A percentile compares a stretch with the other conserved stretches of the same genome.
phyloP scores from a whole-genome alignment of 1,140 invertebrate genomes.

The Drosophila nasuta region DNA sequence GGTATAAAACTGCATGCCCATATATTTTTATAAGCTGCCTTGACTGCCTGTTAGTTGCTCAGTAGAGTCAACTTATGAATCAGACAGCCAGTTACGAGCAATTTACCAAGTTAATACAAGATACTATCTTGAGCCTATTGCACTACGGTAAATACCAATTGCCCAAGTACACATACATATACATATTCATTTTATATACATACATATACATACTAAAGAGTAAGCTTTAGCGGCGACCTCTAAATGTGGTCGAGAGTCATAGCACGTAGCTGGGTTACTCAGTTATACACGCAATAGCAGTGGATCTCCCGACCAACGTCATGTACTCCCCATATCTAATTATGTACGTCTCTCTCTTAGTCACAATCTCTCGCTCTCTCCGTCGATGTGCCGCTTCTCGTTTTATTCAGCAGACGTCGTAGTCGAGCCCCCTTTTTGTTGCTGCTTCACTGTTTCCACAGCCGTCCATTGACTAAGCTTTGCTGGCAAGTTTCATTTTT shows the following conservation, averaged over 20 bases:
- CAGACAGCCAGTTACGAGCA: background rate
- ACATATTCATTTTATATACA: too few relatives aligned
- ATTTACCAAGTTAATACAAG: slow-evolving; percentile 1
- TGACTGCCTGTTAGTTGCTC: background rate
- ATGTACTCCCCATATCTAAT: slow-evolving; percentile 1
- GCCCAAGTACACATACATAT: background rate
- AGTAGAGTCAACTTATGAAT: background rate
- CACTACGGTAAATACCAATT: background rate
- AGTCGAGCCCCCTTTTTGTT: slow-evolving; percentile 67
- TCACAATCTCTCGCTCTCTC: slow-evolving; percentile 1
- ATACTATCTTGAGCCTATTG: background rate
- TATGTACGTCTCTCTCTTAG: slow-evolving; percentile 9
- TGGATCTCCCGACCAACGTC: background rate
- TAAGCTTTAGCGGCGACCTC: slow-evolving; percentile 31
- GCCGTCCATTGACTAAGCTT: background rate
- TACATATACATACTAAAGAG: too few relatives aligned
- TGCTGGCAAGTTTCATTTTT: slow-evolving; percentile 24
- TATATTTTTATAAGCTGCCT: background rate
- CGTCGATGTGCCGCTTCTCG: background rate
- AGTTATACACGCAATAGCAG: background rate
- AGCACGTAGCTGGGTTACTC: slow-evolving; percentile 38
- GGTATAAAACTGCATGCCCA: too few relatives aligned
- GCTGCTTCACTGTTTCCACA: slow-evolving; percentile 27
- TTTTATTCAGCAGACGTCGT: slow-evolving; percentile 1
- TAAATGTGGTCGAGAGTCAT: slow-evolving; percentile 35